A percentile compares a stretch with the other conserved stretches of the same genome.
Evolutionary conservation across 2,797 vertebrate species (phyloP).

Genomic region (Lithobates sylvaticus): DNA sequence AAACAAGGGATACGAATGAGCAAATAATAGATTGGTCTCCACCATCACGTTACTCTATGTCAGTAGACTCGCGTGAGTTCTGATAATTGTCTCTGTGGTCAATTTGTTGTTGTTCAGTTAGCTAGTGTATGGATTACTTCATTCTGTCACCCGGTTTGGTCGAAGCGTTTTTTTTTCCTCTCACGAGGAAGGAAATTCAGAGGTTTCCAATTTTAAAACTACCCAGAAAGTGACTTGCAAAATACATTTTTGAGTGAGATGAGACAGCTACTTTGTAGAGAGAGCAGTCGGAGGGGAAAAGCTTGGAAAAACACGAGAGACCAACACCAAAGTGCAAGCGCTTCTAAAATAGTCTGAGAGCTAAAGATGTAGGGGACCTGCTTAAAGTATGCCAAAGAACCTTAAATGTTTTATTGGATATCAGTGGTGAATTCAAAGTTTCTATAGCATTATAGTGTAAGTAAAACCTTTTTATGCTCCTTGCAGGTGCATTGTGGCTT

Average conservation of each 20-base stretch:
- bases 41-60: no score
- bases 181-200: conserved; percentile 55
- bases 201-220: conserved; percentile 8
- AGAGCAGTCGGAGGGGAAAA: not conserved
- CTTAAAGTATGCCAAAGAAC: not conserved
- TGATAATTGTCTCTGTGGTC: not conserved
- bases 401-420: not conserved
- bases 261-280: not conserved
- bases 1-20: no score
- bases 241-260: not conserved
- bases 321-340: no score
- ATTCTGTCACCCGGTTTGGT: not conserved
- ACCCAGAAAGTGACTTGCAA: conserved; percentile 7
- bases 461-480: not conserved
- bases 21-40: no score
- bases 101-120: not conserved
- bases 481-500: conserved; percentile 21
- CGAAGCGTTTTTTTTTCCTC: not conserved
- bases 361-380: not conserved
- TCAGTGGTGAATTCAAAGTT: not conserved
- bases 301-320: not conserved
- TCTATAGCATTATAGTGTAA: not conserved
- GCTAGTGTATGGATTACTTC: not conserved
- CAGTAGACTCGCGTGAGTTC: not conserved
- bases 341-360: no score